phyloP scores from a whole-genome alignment of 2,797 vertebrate species.

The Agapornis canus region DNA sequence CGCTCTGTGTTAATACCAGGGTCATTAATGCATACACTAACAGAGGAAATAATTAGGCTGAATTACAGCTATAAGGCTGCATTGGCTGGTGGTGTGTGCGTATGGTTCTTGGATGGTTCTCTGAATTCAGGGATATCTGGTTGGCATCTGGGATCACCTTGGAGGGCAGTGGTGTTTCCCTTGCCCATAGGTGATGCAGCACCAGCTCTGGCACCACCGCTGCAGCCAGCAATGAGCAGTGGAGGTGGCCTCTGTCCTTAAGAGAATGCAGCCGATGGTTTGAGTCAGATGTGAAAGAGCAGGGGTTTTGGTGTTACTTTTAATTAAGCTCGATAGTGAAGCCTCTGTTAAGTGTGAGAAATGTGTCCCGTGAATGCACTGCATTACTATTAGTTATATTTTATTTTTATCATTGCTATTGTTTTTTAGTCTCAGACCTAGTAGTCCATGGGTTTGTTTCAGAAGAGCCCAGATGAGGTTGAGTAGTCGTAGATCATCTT shows the following conservation, averaged over 20 bases:
- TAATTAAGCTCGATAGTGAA: neutral
- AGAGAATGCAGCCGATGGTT: neutral
- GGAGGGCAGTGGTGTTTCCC: neutral
- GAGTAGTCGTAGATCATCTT: neutral
- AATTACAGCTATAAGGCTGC: neutral
- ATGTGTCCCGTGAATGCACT: neutral
- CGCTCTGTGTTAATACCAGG: neutral
- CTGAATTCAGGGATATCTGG: accelerated
- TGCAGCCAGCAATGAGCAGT: neutral
- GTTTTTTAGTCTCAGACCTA: constrained; percentile 34
- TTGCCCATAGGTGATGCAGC: neutral
- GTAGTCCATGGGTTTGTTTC: neutral
- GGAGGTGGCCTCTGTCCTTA: neutral
- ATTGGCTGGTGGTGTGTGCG: neutral
- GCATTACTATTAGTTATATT: neutral
- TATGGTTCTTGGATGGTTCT: accelerated
- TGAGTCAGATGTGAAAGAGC: neutral
- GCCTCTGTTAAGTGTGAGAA: neutral
- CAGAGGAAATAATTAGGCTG: constrained; percentile 11
- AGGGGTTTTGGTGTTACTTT: neutral
- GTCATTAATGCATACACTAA: constrained; percentile 36
- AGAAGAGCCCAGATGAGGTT: neutral
- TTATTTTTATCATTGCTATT: constrained; percentile 21
- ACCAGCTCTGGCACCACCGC: accelerated
- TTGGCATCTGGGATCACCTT: neutral